These are phyloP conservation scores for Chrysomela aeneicollis DNA, from an alignment of 2,888 invertebrate genomes.

Conservation along the genomic window DNA sequence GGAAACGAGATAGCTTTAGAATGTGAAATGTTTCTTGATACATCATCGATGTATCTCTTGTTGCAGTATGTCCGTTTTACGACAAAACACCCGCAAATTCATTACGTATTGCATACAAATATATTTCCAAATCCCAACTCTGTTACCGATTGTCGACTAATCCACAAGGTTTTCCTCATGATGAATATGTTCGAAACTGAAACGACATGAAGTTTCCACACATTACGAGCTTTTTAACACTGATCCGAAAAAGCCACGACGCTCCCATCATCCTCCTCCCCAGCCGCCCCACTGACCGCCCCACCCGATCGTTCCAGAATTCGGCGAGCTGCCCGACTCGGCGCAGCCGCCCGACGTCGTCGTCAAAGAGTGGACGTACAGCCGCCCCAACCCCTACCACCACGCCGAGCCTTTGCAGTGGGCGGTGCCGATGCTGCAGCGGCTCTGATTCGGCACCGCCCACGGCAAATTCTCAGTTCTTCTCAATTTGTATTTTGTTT, in stretches of 20 bases:
- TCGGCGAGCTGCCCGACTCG: slow-evolving; percentile 60
- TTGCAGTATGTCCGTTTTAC: too few relatives aligned
- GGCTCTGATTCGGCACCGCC: slow-evolving; percentile 93
- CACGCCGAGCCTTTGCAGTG: slow-evolving; percentile 81
- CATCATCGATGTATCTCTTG: too few relatives aligned
- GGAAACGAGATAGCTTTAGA: too few relatives aligned
- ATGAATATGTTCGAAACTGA: not conserved
- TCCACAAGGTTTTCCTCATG: not conserved
- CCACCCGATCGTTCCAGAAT: slow-evolving; percentile 44
- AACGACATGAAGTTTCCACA: not conserved
- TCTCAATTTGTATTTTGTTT: too few relatives aligned
- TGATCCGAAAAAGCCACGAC: not conserved
- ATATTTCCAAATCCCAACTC: too few relatives aligned
- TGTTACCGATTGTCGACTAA: too few relatives aligned
- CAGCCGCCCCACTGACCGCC: not conserved
- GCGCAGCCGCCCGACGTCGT: slow-evolving; percentile 67
- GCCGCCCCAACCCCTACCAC: slow-evolving; percentile 78
- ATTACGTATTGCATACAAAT: too few relatives aligned
- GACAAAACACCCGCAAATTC: too few relatives aligned
- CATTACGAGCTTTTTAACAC: slow-evolving; percentile 5
- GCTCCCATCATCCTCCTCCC: not conserved
- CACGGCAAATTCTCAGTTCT: too few relatives aligned
- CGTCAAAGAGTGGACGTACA: slow-evolving; percentile 88
- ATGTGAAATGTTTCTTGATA: too few relatives aligned
- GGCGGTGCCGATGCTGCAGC: slow-evolving; percentile 91